A percentile compares a stretch with the other conserved stretches of the same genome.
Conservation (phyloP, 2,888 invertebrate species). For the Tanaodytes sp. region DNA sequence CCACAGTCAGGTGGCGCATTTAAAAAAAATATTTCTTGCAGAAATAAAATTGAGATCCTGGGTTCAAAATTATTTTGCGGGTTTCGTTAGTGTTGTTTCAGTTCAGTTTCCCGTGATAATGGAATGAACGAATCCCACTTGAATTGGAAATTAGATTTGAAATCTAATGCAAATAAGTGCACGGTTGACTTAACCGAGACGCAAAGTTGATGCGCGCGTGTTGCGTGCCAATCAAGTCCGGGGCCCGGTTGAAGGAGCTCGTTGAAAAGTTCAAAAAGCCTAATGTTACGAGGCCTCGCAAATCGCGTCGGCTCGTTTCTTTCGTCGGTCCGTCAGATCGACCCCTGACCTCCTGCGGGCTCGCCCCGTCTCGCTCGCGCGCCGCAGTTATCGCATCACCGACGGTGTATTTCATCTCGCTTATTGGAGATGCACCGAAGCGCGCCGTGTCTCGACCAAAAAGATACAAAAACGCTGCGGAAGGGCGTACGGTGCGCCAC, state of each 20-base stretch:
- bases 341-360: conserved; percentile 68
- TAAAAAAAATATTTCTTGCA: too few relatives aligned
- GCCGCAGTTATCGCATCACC: not conserved
- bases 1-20: too few relatives aligned
- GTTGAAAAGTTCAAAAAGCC: conserved; percentile 56
- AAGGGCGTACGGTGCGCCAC: conserved; percentile 71
- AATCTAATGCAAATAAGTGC: too few relatives aligned
- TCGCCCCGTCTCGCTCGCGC: conserved; percentile 42
- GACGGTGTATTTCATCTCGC: conserved; percentile 16
- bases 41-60: too few relatives aligned
- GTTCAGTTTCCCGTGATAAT: too few relatives aligned
- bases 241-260: conserved; percentile 37
- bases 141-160: too few relatives aligned
- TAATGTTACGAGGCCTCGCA: conserved; percentile 34
- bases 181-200: not conserved
- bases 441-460: conserved; percentile 30
- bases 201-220: conserved; percentile 30
- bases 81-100: too few relatives aligned
- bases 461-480: conserved; percentile 58
- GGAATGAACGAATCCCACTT: too few relatives aligned
- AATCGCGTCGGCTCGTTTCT: conserved; percentile 41
- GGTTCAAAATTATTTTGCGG: too few relatives aligned
- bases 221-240: conserved; percentile 34
- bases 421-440: conserved; percentile 19
- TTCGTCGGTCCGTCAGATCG: conserved; percentile 59